These are phyloP conservation scores for Thripadectes ignobilis DNA, from an alignment of 2,797 vertebrate species.

Conservation along the genomic window DNA sequence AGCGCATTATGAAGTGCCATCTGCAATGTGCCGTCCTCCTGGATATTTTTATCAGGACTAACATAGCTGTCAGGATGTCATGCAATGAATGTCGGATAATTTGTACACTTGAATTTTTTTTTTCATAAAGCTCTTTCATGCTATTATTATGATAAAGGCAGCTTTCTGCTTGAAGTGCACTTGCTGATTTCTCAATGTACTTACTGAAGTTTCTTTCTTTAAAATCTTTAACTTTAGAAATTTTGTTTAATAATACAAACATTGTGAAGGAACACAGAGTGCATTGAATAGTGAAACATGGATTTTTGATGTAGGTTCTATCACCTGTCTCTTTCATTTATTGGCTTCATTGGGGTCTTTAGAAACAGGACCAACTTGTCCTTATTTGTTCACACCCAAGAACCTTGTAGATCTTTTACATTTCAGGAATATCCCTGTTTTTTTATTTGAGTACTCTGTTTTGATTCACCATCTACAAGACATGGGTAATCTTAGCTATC, in stretches of 20 bases:
- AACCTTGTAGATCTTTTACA: background rate
- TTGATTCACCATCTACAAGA: background rate
- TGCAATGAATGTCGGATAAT: constrained; percentile 58
- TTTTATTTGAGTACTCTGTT: background rate
- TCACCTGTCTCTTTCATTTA: background rate
- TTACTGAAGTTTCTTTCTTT: background rate
- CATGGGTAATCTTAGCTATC: background rate
- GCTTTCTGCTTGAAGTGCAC: constrained; percentile 29
- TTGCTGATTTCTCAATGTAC: constrained; percentile 1
- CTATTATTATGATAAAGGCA: constrained; percentile 48
- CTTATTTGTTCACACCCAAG: background rate
- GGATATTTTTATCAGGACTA: constrained; percentile 70
- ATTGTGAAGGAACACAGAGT: background rate
- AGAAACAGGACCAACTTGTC: background rate
- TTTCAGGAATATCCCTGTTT: background rate
- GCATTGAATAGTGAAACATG: background rate
- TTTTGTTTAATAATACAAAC: constrained; percentile 22
- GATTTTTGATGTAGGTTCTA: background rate
- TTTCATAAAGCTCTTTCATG: background rate
- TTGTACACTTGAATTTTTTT: constrained; percentile 51
- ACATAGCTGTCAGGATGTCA: constrained; percentile 69
- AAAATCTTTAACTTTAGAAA: background rate
- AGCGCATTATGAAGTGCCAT: constrained; percentile 57
- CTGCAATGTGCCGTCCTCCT: constrained; percentile 60
- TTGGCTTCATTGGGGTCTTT: background rate